Conservation (phyloP, 2,797 vertebrate species). For the Arnoldichthys spilopterus region DNA sequence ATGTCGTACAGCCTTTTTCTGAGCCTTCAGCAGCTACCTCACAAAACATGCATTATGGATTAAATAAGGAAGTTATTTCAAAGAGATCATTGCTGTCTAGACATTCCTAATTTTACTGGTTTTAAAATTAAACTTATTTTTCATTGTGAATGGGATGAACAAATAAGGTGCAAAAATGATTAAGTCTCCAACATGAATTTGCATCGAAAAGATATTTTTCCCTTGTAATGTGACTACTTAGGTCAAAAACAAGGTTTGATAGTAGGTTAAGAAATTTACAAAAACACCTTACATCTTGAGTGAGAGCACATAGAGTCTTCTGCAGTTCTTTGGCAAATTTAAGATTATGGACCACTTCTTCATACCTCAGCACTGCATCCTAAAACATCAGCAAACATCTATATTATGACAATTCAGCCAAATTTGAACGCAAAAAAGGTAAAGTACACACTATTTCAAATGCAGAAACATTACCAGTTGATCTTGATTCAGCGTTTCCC, state of each 20-base stretch:
- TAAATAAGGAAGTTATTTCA: too few species aligned
- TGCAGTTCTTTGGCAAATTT: conserved; percentile 92
- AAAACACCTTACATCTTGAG: conserved; percentile 86
- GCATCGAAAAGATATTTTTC: too few species aligned
- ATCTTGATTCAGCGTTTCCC: conserved; percentile 89
- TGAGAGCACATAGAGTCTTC: conserved; percentile 87
- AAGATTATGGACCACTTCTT: conserved; percentile 92
- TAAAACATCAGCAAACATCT: conserved; percentile 54
- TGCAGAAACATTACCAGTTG: conserved; percentile 82
- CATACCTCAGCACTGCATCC: conserved; percentile 91
- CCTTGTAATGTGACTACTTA: not conserved
- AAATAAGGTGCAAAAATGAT: too few species aligned
- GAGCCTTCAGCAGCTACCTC: conserved; percentile 87
- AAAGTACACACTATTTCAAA: not conserved
- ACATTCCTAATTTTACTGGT: too few species aligned
- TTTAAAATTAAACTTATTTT: too few species aligned
- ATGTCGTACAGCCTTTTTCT: conserved; percentile 81
- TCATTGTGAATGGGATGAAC: too few species aligned
- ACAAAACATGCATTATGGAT: too few species aligned
- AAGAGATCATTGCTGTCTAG: too few species aligned
- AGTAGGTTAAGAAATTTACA: not conserved
- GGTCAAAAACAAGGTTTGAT: too few species aligned
- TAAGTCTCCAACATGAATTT: too few species aligned
- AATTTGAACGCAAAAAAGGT: not conserved
- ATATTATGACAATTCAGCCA: not conserved